Conservation (phyloP, 1,140 invertebrate genomes). For the Diuraphis noxia region DNA sequence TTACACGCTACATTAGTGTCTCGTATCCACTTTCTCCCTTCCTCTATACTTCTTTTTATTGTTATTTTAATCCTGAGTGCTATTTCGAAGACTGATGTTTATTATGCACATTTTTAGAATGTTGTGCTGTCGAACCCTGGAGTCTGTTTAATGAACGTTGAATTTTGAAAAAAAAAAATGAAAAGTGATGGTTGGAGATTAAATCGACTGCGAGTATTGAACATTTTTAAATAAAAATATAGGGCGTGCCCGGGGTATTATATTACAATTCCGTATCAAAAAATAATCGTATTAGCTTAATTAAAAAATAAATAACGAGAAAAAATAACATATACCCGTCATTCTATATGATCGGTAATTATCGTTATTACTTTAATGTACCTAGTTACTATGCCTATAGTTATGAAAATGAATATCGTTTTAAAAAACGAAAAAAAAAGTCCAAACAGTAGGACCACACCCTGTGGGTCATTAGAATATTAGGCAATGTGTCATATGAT, state of each 20-base stretch:
- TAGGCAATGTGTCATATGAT: constrained; percentile 50
- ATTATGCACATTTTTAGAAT: constrained; percentile 52
- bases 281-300: constrained; percentile 54
- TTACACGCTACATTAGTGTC: constrained; percentile 53
- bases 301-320: constrained; percentile 46
- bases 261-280: constrained; percentile 51
- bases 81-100: constrained; percentile 50
- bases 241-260: constrained; percentile 44
- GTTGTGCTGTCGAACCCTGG: constrained; percentile 38
- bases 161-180: constrained; percentile 41
- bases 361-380: constrained; percentile 50
- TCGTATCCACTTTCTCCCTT: constrained; percentile 44
- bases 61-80: constrained; percentile 53
- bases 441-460: constrained; percentile 37
- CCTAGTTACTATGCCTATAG: constrained; percentile 3
- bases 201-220: constrained; percentile 49
- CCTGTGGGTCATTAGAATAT: constrained; percentile 52
- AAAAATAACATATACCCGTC: constrained; percentile 47
- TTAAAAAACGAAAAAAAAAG: constrained; percentile 37
- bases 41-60: constrained; percentile 36
- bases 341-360: constrained; percentile 52
- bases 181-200: constrained; percentile 36
- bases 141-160: constrained; percentile 53
- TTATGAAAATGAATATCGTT: constrained; percentile 52
- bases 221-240: constrained; percentile 52